Conservation (phyloP, 1,140 invertebrate species). For the Physella acuta region DNA sequence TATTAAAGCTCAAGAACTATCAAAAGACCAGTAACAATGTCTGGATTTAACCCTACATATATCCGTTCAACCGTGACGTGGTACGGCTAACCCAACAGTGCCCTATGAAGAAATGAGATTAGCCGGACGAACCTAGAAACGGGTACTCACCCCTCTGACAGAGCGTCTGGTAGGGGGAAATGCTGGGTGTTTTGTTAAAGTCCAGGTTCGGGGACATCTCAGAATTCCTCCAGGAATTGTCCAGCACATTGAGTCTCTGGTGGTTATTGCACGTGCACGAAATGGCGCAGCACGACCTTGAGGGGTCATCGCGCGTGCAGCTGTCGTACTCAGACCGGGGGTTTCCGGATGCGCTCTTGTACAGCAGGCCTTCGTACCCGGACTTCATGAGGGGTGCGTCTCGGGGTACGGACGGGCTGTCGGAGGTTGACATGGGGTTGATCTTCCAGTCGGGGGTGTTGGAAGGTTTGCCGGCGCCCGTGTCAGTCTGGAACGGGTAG, state of each 20-base stretch:
- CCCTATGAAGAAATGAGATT: too few relatives aligned
- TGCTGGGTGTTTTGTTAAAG: constrained; percentile 44
- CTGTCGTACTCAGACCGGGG: constrained; percentile 29
- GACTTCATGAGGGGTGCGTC: constrained; percentile 36
- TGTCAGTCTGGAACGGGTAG: constrained; percentile 50
- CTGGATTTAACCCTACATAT: too few relatives aligned
- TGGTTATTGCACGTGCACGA: constrained; percentile 50
- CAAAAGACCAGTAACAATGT: too few relatives aligned
- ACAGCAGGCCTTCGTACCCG: constrained; percentile 49
- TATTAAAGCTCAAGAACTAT: too few relatives aligned
- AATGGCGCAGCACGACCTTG: constrained; percentile 51
- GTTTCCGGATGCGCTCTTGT: constrained; percentile 41
- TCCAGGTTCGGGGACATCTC: constrained; percentile 43
- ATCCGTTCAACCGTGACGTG: too few relatives aligned
- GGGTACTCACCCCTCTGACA: constrained; percentile 53
- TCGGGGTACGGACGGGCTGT: constrained; percentile 36
- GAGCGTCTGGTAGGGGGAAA: constrained; percentile 50
- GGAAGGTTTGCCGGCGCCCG: constrained; percentile 42
- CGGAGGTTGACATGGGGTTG: constrained; percentile 43
- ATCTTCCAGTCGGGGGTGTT: constrained; percentile 50
- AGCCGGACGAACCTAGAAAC: too few relatives aligned
- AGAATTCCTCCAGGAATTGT: constrained; percentile 46
- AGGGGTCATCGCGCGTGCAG: constrained; percentile 39
- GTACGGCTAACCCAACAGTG: too few relatives aligned
- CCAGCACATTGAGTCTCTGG: constrained; percentile 45